Conservation (phyloP, 2,888 invertebrate species). For the Agonopterix alstromeriana region DNA sequence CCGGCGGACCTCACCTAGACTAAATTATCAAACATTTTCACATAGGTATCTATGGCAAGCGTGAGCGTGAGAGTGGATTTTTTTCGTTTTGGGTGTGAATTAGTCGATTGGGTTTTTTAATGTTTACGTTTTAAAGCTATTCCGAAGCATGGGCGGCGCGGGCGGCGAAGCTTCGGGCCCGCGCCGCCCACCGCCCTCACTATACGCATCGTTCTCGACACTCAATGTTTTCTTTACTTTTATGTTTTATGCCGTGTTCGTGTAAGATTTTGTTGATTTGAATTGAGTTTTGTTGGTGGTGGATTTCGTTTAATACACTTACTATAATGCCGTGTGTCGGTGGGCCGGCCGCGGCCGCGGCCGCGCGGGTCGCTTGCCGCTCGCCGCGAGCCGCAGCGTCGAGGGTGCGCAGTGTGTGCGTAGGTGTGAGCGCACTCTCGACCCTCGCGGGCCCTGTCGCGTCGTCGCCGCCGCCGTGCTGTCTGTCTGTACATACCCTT, state of each 20-base stretch:
- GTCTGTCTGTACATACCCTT: conserved; percentile 10
- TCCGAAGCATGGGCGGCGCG: conserved; percentile 68
- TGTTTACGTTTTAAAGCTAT: conserved; percentile 74
- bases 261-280: conserved; percentile 74
- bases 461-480: conserved; percentile 20
- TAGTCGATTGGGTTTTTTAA: conserved; percentile 76
- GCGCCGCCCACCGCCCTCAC: conserved; percentile 63
- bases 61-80: conserved; percentile 78
- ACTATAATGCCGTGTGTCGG: conserved; percentile 30
- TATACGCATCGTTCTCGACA: conserved; percentile 71
- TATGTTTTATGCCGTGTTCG: conserved; percentile 76
- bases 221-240: conserved; percentile 69
- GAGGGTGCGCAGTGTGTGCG: conserved; percentile 58
- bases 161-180: conserved; percentile 33
- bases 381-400: conserved; percentile 6
- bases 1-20: conserved; percentile 72
- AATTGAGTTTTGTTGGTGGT: conserved; percentile 76
- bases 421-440: conserved; percentile 53
- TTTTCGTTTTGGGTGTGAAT: conserved; percentile 76
- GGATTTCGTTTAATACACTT: conserved; percentile 76
- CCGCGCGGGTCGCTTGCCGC: conserved; percentile 16
- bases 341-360: conserved; percentile 25
- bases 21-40: conserved; percentile 74
- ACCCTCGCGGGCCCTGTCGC: conserved; percentile 13
- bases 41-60: conserved; percentile 78